These are phyloP conservation scores for Apocheima hispidaria DNA, from an alignment of 2,888 invertebrate species.

Conservation along the genomic window DNA sequence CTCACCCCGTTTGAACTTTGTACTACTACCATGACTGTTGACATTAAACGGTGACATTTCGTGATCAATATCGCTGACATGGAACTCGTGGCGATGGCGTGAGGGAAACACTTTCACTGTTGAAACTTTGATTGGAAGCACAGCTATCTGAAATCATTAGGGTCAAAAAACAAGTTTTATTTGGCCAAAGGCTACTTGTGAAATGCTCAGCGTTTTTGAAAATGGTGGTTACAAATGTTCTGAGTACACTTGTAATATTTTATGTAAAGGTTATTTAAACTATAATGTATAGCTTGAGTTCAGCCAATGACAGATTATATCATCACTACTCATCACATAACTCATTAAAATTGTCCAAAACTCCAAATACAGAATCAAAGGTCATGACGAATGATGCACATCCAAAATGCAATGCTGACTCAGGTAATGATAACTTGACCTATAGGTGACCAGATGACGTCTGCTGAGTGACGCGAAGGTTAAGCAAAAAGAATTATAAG, in stretches of 20 bases:
- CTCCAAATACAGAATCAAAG: background rate
- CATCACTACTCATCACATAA: background rate
- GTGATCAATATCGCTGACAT: constrained; percentile 49
- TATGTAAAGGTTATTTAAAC: background rate
- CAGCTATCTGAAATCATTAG: constrained; percentile 50
- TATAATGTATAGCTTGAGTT: background rate
- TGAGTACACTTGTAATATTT: background rate
- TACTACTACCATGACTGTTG: constrained; percentile 42
- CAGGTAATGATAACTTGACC: constrained; percentile 13
- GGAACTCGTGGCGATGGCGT: constrained; percentile 57
- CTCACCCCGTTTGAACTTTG: constrained; percentile 41
- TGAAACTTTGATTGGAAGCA: constrained; percentile 54
- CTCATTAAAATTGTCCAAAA: background rate
- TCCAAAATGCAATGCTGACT: constrained; percentile 3
- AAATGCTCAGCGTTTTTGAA: background rate
- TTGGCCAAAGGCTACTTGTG: constrained; percentile 7
- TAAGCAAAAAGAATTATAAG: constrained; percentile 28
- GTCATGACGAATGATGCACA: background rate
- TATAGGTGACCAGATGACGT: constrained; percentile 23
- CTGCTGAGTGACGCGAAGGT: constrained; percentile 23
- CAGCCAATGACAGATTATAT: background rate
- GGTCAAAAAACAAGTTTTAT: constrained; percentile 30
- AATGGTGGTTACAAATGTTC: background rate
- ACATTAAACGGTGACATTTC: constrained; percentile 63
- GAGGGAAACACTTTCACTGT: constrained; percentile 54